Conservation (phyloP, 2,888 invertebrate genomes). For the Steromphala cineraria region DNA sequence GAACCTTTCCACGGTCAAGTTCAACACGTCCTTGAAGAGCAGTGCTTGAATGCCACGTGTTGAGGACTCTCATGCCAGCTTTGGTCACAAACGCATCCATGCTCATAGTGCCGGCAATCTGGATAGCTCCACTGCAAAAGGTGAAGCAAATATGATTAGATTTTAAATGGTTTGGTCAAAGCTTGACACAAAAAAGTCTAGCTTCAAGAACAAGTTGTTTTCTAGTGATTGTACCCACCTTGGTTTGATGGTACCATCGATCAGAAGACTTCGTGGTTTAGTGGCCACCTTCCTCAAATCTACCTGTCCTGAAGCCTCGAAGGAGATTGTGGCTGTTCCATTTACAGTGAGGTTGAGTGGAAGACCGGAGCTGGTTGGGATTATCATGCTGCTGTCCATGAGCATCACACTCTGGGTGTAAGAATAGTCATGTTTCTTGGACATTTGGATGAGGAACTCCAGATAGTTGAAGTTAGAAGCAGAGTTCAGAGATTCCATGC, state of each 20-base stretch:
- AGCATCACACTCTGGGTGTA: constrained; percentile 85
- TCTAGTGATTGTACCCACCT: constrained; percentile 78
- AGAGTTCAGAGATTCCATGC: constrained; percentile 33
- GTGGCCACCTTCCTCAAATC: constrained; percentile 79
- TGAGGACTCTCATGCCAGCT: constrained; percentile 88
- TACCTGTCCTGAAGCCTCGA: constrained; percentile 87
- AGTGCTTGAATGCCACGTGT: constrained; percentile 89
- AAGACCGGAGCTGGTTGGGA: constrained; percentile 87
- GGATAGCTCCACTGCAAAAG: constrained; percentile 84
- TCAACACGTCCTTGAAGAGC: constrained; percentile 85
- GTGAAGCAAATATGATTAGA: no score
- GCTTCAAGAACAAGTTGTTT: neutral
- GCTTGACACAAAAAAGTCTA: no score
- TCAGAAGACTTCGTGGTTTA: constrained; percentile 80
- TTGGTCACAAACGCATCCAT: constrained; percentile 88
- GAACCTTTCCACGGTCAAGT: constrained; percentile 82
- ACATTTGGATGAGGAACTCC: constrained; percentile 49
- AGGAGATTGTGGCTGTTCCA: constrained; percentile 89
- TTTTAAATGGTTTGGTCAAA: no score
- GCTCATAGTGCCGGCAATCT: constrained; percentile 89
- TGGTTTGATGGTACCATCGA: constrained; percentile 88
- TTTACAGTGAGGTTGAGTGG: constrained; percentile 89
- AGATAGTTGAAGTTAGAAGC: constrained; percentile 41
- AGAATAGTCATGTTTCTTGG: constrained; percentile 56
- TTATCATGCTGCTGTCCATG: constrained; percentile 89